Conservation (phyloP, 2,113 vertebrate species). For the zebrafish (Danio rerio) region DNA sequence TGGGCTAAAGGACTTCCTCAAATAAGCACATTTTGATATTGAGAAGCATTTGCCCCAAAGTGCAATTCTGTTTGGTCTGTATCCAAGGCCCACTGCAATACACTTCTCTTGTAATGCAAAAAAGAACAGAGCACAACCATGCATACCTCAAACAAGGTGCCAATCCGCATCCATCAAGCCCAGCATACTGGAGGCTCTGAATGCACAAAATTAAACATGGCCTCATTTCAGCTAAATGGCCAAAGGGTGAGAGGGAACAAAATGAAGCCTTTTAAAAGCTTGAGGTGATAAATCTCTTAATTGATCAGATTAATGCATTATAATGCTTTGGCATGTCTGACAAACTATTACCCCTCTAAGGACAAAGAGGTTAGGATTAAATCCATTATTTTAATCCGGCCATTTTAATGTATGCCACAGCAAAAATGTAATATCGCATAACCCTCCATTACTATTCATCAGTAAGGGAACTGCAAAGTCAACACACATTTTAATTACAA, state of each 20-base stretch:
- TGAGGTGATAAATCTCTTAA: constrained; percentile 48
- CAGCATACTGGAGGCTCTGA: constrained; percentile 20
- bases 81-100: constrained; percentile 72
- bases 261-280: constrained; percentile 1
- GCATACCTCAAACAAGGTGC: constrained; percentile 74
- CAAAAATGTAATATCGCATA: constrained; percentile 77
- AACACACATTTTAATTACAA: constrained; percentile 82
- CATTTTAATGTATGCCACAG: constrained; percentile 71
- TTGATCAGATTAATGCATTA: constrained; percentile 52
- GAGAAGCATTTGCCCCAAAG: constrained; percentile 73
- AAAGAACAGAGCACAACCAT: constrained; percentile 64
- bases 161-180: constrained; percentile 68
- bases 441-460: constrained; percentile 82
- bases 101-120: constrained; percentile 78
- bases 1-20: constrained; percentile 79
- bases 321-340: constrained; percentile 52
- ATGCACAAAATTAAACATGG: constrained; percentile 47
- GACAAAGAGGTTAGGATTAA: constrained; percentile 57
- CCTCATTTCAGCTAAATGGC: constrained; percentile 39
- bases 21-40: constrained; percentile 80
- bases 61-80: constrained; percentile 76
- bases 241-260: constrained; percentile 28
- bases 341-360: constrained; percentile 49
- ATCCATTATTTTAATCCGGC: constrained; percentile 61
- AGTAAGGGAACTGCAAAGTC: constrained; percentile 78